Evolutionary conservation across 2,888 invertebrate species (phyloP), one percentile per base, ranked within the genome.

Genomic region (Halictus quadricinctus): DNA sequence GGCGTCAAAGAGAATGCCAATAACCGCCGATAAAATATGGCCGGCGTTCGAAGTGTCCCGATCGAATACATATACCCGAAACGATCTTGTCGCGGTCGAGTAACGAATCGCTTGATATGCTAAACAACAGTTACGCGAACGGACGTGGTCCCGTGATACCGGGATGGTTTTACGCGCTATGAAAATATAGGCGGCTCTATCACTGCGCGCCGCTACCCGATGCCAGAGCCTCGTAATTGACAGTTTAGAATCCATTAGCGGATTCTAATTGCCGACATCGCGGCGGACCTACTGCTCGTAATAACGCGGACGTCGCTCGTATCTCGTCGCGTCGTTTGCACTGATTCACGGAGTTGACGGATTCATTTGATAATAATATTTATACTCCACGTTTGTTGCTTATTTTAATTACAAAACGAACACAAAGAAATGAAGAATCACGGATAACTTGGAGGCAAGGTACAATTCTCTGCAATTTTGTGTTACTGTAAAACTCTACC

Each of bases 161-260:
- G 79, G 54, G 79, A 87, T 7, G 18, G 18, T 88, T 79, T 83
- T 83, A 87, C 69, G 80, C 77, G 84, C 78, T 80, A 87, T 77
- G 80, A 64, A 83, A 88, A 84, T 81, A 50, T 70, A 72, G 54
- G 73, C 72, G 81, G 76, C 12, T 29, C 29, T 84, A 86, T 77
- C 58, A 21, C 43, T 41, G 72, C 50, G n/a, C 60, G 81, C 84
- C 58, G 84, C 80, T 81, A 36, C 76, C 48, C 78, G 79, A 83
- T 81, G 76, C 76, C 75, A 79, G 83, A 84, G 84, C 87, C 88
- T 81, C 83, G 87, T 85, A 87, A 89, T 82, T 86, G 86, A 86
- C 88, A 76, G 89, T 84, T 88, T 86, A 82, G 81, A 86, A 79
- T 87, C 84, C 82, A 90, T 90, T 89, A 90, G 83, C 70, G 70